Base-by-base conservation (phyloP, 2,888 invertebrate genomes). In the Agrochola circellaris region DNA sequence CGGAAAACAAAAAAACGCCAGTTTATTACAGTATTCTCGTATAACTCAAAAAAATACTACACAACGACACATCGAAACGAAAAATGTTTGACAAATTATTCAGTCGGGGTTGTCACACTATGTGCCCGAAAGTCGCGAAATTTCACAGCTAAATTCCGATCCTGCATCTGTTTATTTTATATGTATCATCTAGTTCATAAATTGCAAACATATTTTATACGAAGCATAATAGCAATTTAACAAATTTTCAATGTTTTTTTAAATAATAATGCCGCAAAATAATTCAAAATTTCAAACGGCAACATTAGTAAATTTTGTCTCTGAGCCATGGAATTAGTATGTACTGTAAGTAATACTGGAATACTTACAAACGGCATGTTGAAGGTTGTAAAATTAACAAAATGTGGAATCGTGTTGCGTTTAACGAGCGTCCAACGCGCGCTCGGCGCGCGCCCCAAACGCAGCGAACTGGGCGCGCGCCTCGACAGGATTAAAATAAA, bases 21-120 rank as follows among this genome's bases (percentile, higher is more conserved):
- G 26, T 54, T 23, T 68, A 30, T 20, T 71, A 71, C 2, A 77
- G 51, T 54, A 60, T 79, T 81, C 20, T 45, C 23, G 0, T 42
- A 23, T 42, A 60, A 72, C 30, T 30, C 20, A 51, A 64, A 81
- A 70, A 81, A 65, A 51, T 79, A 78, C 56, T 58, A 64, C 38
- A 51, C 26, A 70, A 73, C 66, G 81, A 85, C 56, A 82, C 67
- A 77, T 62, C 67, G 61, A 75, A 67, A 45, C 73, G 73, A 80
- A 77, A 77, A 79, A 51, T 77, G 80, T 79, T 77, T 77, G 77
- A 79, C 80, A 79, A 79, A 34, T 42, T 70, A 54, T 71, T 42
- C 20, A 15, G 26, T 23, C 34, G 2, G 61, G 17, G 77, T 77
- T 77, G 61, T 42, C 56, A 70, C 15, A 58, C n/a, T 26, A 20